Evolutionary conservation across 2,888 invertebrate species (phyloP), one percentile per base, ranked within the genome.

Genomic region (Labia minor): DNA sequence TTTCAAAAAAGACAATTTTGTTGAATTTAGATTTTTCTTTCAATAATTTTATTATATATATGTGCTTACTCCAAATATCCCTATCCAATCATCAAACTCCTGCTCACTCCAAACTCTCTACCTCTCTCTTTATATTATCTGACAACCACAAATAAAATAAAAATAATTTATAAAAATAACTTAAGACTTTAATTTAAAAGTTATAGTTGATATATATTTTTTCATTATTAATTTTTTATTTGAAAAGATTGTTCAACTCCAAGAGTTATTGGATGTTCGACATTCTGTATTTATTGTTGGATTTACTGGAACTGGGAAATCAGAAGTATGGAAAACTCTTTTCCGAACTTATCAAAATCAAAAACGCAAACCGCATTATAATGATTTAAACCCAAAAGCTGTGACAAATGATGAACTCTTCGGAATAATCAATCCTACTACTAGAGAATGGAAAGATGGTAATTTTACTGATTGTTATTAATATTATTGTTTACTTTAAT

Each of bases 381-480:
- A 90, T 73, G 96, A 96, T 76, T 80, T 96, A n/a, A 94, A 95
- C 76, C 95, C 96, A 0, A 95, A 96, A 77, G 95, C 95, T 11
- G 95, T 96, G 4, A 95, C 95, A 0, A 95, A 94, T 75, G 93
- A 96, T 75, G 96, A 96, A 76, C 79, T 96, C 37, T 96, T 95
- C 78, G 96, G 96, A 4, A 86, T 94, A 66, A 95, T 96, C 68
- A 95, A 95, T 80, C 92, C 94, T 0, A 82, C 93, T 0, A 95
- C 95, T 0, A 83, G 95, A 73, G 95, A 96, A 78, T 95, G 95
- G 95, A 94, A 90, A 74, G 86, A 86, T 75, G 86, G 86, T 83
- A 77, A 73, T 8, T n/a, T n/a, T n/a, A n/a, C n/a, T n/a, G 70
- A 21, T 63, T 61, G 10, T 20, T 3, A n/a, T 49, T 18, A 19